These are phyloP conservation scores for Petrolisthes cinctipes DNA, from an alignment of 2,888 invertebrate species.

Conservation along the genomic window DNA sequence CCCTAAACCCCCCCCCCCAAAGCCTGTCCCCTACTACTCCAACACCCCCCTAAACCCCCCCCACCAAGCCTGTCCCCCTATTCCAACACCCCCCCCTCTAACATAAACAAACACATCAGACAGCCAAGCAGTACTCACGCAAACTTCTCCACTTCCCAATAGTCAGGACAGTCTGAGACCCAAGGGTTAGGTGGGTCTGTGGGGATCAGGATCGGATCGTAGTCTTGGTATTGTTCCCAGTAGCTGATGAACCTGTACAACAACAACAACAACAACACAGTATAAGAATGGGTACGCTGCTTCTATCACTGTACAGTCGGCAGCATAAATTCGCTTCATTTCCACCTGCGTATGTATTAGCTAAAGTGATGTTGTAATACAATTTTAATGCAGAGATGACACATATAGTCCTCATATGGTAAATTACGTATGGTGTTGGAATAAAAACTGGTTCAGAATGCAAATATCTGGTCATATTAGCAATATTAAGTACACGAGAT, in stretches of 20 bases:
- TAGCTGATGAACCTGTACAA: constrained; percentile 82
- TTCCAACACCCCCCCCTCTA: background rate
- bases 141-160: constrained; percentile 96
- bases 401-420: too few relatives aligned
- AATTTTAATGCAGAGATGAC: too few relatives aligned
- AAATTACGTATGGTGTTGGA: too few relatives aligned
- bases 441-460: too few relatives aligned
- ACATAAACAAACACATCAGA: background rate
- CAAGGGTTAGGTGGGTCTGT: constrained; percentile 97
- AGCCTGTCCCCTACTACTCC: background rate
- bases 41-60: background rate
- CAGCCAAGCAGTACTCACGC: constrained; percentile 74
- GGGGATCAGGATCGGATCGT: constrained; percentile 92
- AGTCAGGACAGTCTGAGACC: constrained; percentile 93
- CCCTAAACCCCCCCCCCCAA: background rate
- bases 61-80: background rate
- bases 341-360: too few relatives aligned
- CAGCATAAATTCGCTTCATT: too few relatives aligned
- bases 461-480: too few relatives aligned
- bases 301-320: background rate
- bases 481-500: too few relatives aligned
- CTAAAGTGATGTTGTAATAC: too few relatives aligned
- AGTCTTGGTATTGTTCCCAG: constrained; percentile 95
- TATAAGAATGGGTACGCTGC: background rate
- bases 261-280: background rate